These are phyloP conservation scores for Colius striatus DNA, from an alignment of 2,113 vertebrate species.

Conservation along the genomic window DNA sequence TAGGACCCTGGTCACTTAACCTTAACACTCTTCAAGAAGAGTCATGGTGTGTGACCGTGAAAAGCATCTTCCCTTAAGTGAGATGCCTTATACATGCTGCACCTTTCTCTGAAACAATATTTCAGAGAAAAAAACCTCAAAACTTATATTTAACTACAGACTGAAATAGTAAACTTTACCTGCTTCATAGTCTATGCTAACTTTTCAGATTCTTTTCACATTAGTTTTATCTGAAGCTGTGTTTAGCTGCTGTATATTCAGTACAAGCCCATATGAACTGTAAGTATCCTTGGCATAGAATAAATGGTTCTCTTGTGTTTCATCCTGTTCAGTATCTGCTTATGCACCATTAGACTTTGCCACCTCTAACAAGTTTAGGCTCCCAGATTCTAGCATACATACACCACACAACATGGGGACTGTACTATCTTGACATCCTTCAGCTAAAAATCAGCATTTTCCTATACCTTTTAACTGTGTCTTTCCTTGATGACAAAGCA, in stretches of 20 bases:
- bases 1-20: neutral
- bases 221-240: neutral
- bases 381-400: neutral
- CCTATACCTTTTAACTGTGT: neutral
- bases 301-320: neutral
- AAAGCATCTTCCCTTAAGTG: neutral
- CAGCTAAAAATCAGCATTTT: neutral
- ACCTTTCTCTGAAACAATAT: neutral
- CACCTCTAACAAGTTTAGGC: neutral
- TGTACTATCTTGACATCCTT: neutral
- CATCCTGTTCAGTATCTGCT: neutral
- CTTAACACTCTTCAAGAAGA: neutral
- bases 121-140: neutral
- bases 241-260: neutral
- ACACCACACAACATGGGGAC: neutral
- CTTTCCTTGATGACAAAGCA: neutral
- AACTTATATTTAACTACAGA: neutral
- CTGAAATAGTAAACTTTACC: neutral
- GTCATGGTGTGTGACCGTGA: neutral
- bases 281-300: neutral
- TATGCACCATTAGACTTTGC: neutral
- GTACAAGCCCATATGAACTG: neutral
- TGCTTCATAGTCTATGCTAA: neutral
- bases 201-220: neutral
- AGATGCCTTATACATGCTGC: neutral